Evolutionary conservation across 1,140 invertebrate genomes (phyloP).

Genomic region (Cheumatopsyche charites): DNA sequence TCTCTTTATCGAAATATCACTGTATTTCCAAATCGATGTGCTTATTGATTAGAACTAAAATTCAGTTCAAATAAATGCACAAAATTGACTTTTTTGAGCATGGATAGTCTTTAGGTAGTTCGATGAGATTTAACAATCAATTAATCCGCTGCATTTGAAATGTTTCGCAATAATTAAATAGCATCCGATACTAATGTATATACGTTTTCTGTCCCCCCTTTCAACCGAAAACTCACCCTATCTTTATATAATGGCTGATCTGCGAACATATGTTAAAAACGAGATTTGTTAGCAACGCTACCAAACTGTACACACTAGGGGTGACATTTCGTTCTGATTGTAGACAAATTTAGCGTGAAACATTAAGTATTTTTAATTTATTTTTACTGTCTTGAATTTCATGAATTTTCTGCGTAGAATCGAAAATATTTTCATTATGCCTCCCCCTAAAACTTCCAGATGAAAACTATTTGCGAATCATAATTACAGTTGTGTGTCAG

Average conservation of each 20-base stretch:
- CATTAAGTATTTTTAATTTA: too few species aligned
- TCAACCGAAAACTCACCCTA: constrained; percentile 12
- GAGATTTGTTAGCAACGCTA: constrained; percentile 29
- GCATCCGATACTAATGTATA: background rate
- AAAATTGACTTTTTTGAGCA: too few species aligned
- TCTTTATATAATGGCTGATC: constrained; percentile 14
- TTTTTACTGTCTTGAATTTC: too few species aligned
- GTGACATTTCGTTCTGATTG: background rate
- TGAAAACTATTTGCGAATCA: background rate
- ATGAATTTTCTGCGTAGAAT: too few species aligned
- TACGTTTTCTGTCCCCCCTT: background rate
- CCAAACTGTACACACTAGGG: background rate
- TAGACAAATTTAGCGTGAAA: background rate
- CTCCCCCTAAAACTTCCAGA: background rate
- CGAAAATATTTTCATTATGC: too few species aligned
- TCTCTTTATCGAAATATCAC: too few species aligned
- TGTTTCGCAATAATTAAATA: background rate
- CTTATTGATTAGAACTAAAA: too few species aligned
- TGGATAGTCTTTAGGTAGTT: too few species aligned
- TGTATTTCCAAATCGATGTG: too few species aligned
- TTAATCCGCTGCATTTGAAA: background rate
- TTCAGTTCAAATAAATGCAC: too few species aligned
- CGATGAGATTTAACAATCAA: background rate
- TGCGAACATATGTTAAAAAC: constrained; percentile 23
- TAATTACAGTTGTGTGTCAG: background rate